Base-by-base conservation (phyloP, 2,888 invertebrate species). In the Elmis aenea region DNA sequence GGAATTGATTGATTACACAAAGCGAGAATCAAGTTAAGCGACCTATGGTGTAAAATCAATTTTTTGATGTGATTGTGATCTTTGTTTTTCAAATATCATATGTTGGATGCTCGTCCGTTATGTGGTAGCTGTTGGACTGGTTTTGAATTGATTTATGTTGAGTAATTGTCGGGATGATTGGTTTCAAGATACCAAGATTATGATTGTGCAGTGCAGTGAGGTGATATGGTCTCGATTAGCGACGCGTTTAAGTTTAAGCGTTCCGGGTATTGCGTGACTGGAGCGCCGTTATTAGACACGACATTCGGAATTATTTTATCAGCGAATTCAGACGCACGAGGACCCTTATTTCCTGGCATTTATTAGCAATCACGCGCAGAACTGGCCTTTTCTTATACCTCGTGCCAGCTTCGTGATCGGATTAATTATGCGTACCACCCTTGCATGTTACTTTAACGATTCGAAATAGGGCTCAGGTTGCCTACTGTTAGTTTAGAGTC, bases 261-360 rank as follows among this genome's bases (percentile, higher is more conserved):
- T 33, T 29, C 32, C 30, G 36, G n/a, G 39, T 33, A 37, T 64
- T 52, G 64, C 66, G 66, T 66, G 65, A 62, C 61, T 49, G 34
- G 46, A 53, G 54, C 58, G 55, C 57, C 61, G 59, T 64, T 66
- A 66, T 67, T 67, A 66, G 63, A 64, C 67, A 66, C 67, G 67
- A 68, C 68, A 67, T 67, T 62, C 59, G 59, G 60, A 68, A 68
- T 68, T 68, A 67, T 67, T 66, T 67, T 68, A 68, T 67, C 68
- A 67, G 66, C 61, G 57, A 24, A 54, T 55, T 57, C 55, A 62
- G 64, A 62, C 61, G 61, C 65, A 66, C 65, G 63, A 66, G 66
- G 66, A 64, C 66, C 65, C 64, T 67, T 66, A 67, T 67, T 67
- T 68, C 67, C 67, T 66, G 64, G 64, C 60, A 65, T 66, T 66